These are phyloP conservation scores for Augochlorella aurata DNA, from an alignment of 2,888 invertebrate species.

Conservation along the genomic window DNA sequence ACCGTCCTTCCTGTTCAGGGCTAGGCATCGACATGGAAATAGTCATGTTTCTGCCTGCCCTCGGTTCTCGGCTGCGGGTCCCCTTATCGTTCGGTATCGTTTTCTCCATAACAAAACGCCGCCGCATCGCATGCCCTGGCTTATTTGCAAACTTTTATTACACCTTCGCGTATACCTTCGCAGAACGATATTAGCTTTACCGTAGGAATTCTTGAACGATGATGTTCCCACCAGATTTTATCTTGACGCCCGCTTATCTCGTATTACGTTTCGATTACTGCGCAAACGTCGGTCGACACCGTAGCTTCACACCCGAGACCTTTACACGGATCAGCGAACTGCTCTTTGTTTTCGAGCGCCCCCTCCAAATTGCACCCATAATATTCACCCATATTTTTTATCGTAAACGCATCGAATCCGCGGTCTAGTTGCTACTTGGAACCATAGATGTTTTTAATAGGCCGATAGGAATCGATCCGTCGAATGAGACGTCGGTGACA, in stretches of 20 bases:
- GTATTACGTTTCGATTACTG: conserved; percentile 4
- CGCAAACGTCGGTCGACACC: not conserved
- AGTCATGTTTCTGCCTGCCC: conserved; percentile 42
- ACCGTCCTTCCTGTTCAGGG: conserved; percentile 48
- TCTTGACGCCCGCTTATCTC: conserved; percentile 1
- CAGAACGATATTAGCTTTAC: conserved; percentile 13
- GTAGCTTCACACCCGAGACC: not conserved
- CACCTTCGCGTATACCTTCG: conserved; percentile 8
- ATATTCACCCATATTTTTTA: too few relatives aligned
- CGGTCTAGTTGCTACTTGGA: too few relatives aligned
- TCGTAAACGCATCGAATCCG: too few relatives aligned
- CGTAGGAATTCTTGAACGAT: conserved; percentile 7
- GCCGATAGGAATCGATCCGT: too few relatives aligned
- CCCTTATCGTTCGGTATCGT: conserved; percentile 30
- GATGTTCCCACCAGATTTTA: conserved; percentile 9
- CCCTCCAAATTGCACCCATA: too few relatives aligned
- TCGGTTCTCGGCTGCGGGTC: not conserved
- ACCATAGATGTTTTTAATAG: too few relatives aligned
- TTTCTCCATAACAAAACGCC: conserved; percentile 59
- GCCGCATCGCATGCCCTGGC: not conserved
- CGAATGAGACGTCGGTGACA: too few relatives aligned
- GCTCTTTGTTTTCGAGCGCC: not conserved
- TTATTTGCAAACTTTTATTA: conserved; percentile 33
- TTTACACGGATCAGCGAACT: not conserved
- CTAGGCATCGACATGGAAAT: conserved; percentile 29